phyloP scores from a whole-genome alignment of 2,888 invertebrate species.

The Capitulum mitella region DNA sequence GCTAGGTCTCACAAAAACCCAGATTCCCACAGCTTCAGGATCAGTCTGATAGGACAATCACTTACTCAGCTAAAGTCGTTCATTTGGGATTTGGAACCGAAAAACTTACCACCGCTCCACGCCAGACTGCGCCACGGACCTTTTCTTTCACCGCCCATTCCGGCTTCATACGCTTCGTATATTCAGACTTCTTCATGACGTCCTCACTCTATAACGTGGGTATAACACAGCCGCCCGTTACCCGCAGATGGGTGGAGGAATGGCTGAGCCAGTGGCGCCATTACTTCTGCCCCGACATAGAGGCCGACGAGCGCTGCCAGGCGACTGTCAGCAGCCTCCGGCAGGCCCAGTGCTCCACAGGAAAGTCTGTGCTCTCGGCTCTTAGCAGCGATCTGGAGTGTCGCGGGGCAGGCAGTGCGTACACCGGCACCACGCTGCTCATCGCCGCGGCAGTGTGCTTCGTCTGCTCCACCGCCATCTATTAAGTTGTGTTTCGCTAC shows the following conservation, averaged over 20 bases:
- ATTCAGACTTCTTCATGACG: too few relatives aligned
- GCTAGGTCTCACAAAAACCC: too few relatives aligned
- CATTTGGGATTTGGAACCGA: too few relatives aligned
- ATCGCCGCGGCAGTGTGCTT: neutral
- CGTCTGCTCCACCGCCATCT: neutral
- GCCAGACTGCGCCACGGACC: too few relatives aligned
- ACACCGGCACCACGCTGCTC: neutral
- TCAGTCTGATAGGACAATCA: too few relatives aligned
- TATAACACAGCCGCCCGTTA: too few relatives aligned
- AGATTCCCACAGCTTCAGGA: too few relatives aligned
- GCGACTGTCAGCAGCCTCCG: neutral
- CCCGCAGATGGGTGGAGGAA: constrained; percentile 33
- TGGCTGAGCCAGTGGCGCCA: constrained; percentile 36
- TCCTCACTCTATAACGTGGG: too few relatives aligned
- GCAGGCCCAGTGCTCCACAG: neutral
- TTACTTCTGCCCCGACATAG: constrained; percentile 32
- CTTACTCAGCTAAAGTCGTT: too few relatives aligned
- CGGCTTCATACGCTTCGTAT: too few relatives aligned
- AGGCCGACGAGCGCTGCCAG: neutral
- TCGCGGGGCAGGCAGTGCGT: neutral
- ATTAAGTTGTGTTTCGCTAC: neutral
- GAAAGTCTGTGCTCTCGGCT: neutral
- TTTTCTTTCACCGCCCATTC: too few relatives aligned
- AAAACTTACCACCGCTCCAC: too few relatives aligned
- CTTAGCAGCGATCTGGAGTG: neutral